Conservation (phyloP, 1,140 invertebrate species). For the Bacillus rossius region DNA sequence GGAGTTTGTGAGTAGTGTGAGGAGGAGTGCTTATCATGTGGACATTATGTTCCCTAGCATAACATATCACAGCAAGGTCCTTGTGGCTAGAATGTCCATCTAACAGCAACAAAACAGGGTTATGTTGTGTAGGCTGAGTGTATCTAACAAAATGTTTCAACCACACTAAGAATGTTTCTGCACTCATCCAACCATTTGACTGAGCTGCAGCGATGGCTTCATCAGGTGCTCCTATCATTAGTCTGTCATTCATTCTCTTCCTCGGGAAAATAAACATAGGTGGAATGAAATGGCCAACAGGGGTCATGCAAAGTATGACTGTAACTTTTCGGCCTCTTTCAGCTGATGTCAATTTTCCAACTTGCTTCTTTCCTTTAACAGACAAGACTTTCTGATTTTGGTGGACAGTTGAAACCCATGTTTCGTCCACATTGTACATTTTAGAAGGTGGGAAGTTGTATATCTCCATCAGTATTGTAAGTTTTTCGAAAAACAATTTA, state of each 20-base stretch:
- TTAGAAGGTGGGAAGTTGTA: slow-evolving; percentile 28
- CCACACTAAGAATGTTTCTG: slow-evolving; percentile 24
- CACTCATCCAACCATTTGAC: slow-evolving; percentile 24
- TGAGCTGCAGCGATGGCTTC: slow-evolving; percentile 18
- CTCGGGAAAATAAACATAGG: slow-evolving; percentile 38
- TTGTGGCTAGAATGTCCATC: slow-evolving; percentile 36
- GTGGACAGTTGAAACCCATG: slow-evolving; percentile 38
- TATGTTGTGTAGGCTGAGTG: not conserved
- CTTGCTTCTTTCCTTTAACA: slow-evolving; percentile 36
- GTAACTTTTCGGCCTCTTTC: slow-evolving; percentile 41
- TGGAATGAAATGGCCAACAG: slow-evolving; percentile 31
- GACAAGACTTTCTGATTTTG: slow-evolving; percentile 31
- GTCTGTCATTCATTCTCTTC: slow-evolving; percentile 14
- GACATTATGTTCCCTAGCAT: slow-evolving; percentile 33
- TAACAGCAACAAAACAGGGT: slow-evolving; percentile 26
- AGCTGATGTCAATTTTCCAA: slow-evolving; percentile 38
- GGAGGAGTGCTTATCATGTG: slow-evolving; percentile 36
- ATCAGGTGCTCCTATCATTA: slow-evolving; percentile 16
- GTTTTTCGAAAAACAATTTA: slow-evolving; percentile 28
- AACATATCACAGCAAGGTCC: slow-evolving; percentile 31
- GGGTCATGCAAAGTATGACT: slow-evolving; percentile 31
- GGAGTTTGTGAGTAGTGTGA: slow-evolving; percentile 36
- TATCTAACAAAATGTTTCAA: slow-evolving; percentile 18
- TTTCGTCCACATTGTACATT: slow-evolving; percentile 42
- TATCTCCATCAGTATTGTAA: slow-evolving; percentile 25